Percentiles rank a stretch among this genome's conserved stretches.
Evolutionary conservation across 2,113 vertebrate genomes (phyloP).

Genomic region (Plotosus lineatus): DNA sequence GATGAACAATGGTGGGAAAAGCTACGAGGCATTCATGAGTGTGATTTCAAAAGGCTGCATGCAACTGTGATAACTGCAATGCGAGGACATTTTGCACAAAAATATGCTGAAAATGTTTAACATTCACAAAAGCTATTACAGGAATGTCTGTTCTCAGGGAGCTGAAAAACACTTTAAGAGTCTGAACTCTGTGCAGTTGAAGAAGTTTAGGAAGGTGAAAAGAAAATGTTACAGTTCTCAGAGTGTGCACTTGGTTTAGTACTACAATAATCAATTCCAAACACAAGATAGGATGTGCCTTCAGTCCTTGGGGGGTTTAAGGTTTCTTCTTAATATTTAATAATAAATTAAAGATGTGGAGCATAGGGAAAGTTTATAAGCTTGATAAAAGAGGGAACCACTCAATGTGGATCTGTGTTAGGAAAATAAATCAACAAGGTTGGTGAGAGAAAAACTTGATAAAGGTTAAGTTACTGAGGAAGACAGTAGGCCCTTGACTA

Average conservation of each 20-base stretch:
- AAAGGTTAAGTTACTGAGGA: too few species aligned
- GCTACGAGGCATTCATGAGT: conserved; percentile 1
- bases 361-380: background rate
- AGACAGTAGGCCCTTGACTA: too few species aligned
- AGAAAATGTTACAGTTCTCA: conserved; percentile 1
- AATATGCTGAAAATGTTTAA: background rate
- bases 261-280: conserved; percentile 31
- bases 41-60: background rate
- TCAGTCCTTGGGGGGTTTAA: background rate
- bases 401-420: background rate
- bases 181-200: background rate
- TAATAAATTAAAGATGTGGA: conserved; percentile 20
- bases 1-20: conserved; percentile 21
- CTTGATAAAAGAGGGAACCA: background rate
- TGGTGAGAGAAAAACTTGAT: background rate
- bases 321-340: conserved; percentile 23
- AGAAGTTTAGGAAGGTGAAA: conserved; percentile 26
- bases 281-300: conserved; percentile 11
- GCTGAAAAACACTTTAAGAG: background rate
- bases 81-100: too few species aligned
- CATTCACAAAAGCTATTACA: background rate
- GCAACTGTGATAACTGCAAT: background rate
- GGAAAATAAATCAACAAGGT: background rate
- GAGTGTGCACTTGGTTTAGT: conserved; percentile 11
- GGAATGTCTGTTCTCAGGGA: background rate